A percentile compares a stretch with the other conserved stretches of the same genome.
phyloP scores from a whole-genome alignment of 2,113 vertebrate genomes.

The Brienomyrus brachyistius region DNA sequence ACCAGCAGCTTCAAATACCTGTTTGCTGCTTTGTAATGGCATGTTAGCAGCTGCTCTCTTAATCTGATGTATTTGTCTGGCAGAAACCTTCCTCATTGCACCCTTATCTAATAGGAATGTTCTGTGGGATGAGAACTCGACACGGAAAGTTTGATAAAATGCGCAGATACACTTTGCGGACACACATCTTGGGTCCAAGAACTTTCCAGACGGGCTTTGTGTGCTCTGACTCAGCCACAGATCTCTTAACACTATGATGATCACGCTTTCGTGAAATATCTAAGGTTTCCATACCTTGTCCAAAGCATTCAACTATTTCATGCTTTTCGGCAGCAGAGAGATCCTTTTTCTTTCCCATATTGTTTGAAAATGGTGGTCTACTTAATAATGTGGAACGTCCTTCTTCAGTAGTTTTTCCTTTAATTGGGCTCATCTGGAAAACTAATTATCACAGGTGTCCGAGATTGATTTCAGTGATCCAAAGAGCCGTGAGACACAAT shows the following conservation, averaged over 20 bases:
- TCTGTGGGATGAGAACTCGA: no score
- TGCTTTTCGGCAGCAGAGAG: background rate
- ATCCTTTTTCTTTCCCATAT: background rate
- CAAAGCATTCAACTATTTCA: background rate
- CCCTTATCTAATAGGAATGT: background rate
- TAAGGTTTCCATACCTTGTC: background rate
- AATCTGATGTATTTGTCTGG: background rate
- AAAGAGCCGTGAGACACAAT: background rate
- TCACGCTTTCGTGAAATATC: background rate
- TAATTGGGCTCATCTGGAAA: constrained; percentile 13
- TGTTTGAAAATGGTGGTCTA: background rate
- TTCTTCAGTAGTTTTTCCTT: constrained; percentile 13
- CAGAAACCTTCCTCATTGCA: background rate
- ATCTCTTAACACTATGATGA: background rate
- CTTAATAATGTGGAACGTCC: background rate
- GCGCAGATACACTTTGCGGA: no score
- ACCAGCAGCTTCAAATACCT: background rate
- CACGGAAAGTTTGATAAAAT: no score
- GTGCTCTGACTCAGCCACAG: background rate
- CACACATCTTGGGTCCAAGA: no score
- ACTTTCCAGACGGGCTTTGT: background rate
- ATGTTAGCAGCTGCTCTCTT: background rate
- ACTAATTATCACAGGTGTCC: constrained; percentile 1
- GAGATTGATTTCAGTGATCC: constrained; percentile 14
- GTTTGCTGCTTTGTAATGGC: background rate